Evolutionary conservation across 2,797 vertebrate genomes (phyloP).

Genomic region (Bradypus variegatus): DNA sequence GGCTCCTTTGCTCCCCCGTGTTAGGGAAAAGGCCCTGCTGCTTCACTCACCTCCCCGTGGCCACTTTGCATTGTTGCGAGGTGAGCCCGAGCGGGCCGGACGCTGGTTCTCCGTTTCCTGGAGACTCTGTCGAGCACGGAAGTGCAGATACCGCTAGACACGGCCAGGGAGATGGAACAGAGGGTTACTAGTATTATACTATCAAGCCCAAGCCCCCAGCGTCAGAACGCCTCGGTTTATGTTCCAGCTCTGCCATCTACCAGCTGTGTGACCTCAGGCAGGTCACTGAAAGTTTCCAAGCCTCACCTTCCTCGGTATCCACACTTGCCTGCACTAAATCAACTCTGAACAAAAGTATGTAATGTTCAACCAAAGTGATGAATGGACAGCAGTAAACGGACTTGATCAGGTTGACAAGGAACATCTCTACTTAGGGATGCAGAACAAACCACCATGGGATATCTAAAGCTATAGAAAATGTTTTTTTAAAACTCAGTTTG

Average conservation of each 20-base stretch:
- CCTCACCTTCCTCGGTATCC: background rate
- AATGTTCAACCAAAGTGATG: background rate
- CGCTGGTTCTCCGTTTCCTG: constrained; percentile 56
- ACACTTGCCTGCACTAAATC: background rate
- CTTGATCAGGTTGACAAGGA: background rate
- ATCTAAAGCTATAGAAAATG: background rate
- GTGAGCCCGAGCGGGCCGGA: constrained; percentile 11
- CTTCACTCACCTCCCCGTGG: constrained; percentile 77
- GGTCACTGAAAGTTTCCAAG: background rate
- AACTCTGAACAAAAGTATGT: background rate
- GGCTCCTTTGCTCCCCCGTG: no score
- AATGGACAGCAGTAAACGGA: background rate
- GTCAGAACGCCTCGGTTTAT: background rate
- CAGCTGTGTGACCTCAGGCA: background rate
- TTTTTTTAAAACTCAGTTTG: constrained; percentile 1
- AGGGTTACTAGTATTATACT: background rate
- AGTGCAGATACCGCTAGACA: constrained; percentile 65
- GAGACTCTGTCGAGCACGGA: constrained; percentile 40
- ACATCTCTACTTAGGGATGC: background rate
- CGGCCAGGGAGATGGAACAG: constrained; percentile 42
- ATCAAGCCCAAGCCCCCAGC: background rate
- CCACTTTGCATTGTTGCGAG: constrained; percentile 64
- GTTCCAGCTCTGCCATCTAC: background rate
- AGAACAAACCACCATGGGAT: background rate
- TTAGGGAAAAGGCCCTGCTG: background rate